A percentile compares a stretch with the other conserved stretches of the same genome.
phyloP scores from a whole-genome alignment of 2,797 vertebrate genomes.

The Clarias platycephalus region DNA sequence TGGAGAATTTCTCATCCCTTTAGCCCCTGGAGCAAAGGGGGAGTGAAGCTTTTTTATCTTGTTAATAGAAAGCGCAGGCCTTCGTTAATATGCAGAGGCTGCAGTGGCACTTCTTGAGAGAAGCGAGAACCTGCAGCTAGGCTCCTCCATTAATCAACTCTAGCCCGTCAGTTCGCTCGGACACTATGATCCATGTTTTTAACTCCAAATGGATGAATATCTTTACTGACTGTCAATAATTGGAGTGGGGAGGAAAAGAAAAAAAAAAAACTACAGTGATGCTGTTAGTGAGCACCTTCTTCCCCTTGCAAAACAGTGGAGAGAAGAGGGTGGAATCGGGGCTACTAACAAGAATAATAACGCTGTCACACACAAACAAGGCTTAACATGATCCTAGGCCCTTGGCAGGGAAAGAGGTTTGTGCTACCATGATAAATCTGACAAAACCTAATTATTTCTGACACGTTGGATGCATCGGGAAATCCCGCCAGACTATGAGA shows the following conservation, averaged over 20 bases:
- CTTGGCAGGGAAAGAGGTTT: slow-evolving; percentile 92
- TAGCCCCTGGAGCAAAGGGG: slow-evolving; percentile 97
- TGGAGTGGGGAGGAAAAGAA: slow-evolving; percentile 77
- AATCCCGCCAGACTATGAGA: slow-evolving; percentile 84
- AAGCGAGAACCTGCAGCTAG: slow-evolving; percentile 88
- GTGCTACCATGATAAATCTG: slow-evolving; percentile 99
- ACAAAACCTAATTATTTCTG: slow-evolving; percentile 99
- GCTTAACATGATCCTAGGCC: slow-evolving; percentile 96
- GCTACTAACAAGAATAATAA: slow-evolving; percentile 99
- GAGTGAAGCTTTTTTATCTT: slow-evolving; percentile 96
- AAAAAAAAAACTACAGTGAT: background rate
- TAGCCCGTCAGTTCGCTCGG: slow-evolving; percentile 94
- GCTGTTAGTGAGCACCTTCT: slow-evolving; percentile 19
- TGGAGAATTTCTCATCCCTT: slow-evolving; percentile 92
- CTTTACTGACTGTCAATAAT: slow-evolving; percentile 99
- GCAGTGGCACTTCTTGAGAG: slow-evolving; percentile 85
- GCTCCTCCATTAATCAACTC: slow-evolving; percentile 99
- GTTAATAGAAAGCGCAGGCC: slow-evolving; percentile 99
- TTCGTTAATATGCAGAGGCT: slow-evolving; percentile 99
- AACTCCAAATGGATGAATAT: slow-evolving; percentile 99
- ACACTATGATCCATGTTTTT: slow-evolving; percentile 99
- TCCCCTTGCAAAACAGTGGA: slow-evolving; percentile 18
- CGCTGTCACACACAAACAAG: slow-evolving; percentile 99
- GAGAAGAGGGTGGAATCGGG: slow-evolving; percentile 84
- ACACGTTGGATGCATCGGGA: slow-evolving; percentile 99